A percentile compares a stretch with the other conserved stretches of the same genome.
Evolutionary conservation across 2,113 vertebrate species (phyloP).

Genomic region (Picathartes gymnocephalus): DNA sequence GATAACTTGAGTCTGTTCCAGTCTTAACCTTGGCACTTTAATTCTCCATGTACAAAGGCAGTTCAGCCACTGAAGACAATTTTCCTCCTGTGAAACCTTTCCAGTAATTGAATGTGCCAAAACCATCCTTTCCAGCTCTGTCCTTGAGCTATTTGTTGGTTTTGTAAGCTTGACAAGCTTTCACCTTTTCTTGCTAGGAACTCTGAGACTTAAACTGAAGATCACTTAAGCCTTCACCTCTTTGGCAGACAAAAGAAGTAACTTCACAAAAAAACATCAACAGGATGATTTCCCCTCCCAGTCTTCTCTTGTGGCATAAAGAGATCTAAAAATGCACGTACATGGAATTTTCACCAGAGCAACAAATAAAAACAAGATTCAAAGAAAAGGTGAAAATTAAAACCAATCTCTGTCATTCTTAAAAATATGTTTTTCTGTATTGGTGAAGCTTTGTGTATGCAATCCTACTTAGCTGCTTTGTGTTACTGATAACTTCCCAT

Average conservation of each 20-base stretch:
- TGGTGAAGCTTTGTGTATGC: neutral
- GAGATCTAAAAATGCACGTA: neutral
- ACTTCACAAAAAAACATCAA: neutral
- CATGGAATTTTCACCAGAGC: neutral
- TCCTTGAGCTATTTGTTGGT: conserved; percentile 29
- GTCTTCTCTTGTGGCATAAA: neutral
- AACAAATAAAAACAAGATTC: neutral
- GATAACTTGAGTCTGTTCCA: conserved; percentile 19
- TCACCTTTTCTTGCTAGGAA: neutral
- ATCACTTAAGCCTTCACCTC: neutral
- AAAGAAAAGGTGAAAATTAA: neutral
- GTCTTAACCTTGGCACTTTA: neutral
- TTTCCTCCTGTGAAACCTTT: conserved; percentile 29
- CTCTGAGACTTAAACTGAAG: neutral
- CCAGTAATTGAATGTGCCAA: neutral
- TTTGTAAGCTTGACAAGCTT: neutral
- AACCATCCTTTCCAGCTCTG: neutral
- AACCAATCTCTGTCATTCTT: neutral
- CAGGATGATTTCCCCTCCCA: neutral
- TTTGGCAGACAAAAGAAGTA: neutral
- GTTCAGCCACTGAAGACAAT: conserved; percentile 13
- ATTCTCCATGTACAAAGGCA: conserved; percentile 1
- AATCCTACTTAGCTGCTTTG: neutral
- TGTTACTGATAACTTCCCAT: neutral
- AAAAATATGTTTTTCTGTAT: neutral